A percentile compares a stretch with the other conserved stretches of the same genome.
Evolutionary conservation across 2,888 invertebrate species (phyloP).

Genomic region (Rhamphomyia laevipes): DNA sequence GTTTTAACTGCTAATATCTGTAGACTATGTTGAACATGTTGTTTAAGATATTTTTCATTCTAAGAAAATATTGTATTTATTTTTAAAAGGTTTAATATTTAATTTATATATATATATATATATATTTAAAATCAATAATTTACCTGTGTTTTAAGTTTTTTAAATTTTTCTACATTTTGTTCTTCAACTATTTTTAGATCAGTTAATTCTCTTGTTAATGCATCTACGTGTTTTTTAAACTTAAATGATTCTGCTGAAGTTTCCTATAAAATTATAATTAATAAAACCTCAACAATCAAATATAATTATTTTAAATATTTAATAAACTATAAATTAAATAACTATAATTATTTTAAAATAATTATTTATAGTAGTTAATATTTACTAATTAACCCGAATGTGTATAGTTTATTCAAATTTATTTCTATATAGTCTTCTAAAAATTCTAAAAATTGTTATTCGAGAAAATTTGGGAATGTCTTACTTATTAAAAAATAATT

Average conservation of each 20-base stretch:
- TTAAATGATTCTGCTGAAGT: slow-evolving; percentile 33
- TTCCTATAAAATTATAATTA: slow-evolving; percentile 24
- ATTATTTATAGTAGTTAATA: no score
- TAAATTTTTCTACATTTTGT: slow-evolving; percentile 26
- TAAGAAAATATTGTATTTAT: slow-evolving; percentile 6
- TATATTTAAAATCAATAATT: not conserved
- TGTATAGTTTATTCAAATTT: no score
- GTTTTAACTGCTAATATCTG: slow-evolving; percentile 33
- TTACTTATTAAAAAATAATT: no score
- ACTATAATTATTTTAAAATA: no score
- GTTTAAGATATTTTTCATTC: slow-evolving; percentile 28
- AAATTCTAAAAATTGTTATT: no score
- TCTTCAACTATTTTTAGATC: slow-evolving; percentile 26
- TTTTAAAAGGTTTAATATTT: not conserved
- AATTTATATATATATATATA: not conserved
- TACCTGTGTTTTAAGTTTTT: slow-evolving; percentile 21
- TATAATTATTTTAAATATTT: not conserved
- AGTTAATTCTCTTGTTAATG: slow-evolving; percentile 24
- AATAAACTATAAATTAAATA: no score
- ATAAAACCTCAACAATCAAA: no score
- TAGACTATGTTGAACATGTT: slow-evolving; percentile 33
- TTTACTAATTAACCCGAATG: no score
- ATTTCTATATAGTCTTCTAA: no score
- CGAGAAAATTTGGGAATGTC: no score
- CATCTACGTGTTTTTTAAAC: slow-evolving; percentile 29